Conservation (phyloP, 2,888 invertebrate genomes). For the Andricus curvator region DNA sequence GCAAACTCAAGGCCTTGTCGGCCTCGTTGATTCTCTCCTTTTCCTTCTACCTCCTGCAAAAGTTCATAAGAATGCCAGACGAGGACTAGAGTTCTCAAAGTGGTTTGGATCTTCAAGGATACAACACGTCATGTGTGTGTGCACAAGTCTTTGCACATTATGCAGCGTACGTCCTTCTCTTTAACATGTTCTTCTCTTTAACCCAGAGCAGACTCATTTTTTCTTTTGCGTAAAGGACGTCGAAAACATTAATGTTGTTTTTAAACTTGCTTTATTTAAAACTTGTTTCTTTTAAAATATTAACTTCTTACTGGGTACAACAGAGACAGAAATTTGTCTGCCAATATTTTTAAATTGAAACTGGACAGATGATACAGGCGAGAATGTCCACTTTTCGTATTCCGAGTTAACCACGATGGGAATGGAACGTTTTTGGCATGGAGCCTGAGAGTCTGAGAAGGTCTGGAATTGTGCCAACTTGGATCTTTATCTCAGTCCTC, state of each 20-base stretch:
- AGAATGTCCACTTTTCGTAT: constrained; percentile 2
- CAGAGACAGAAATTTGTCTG: neutral
- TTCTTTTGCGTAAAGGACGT: neutral
- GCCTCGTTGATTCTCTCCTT: constrained; percentile 42
- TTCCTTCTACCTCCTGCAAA: constrained; percentile 37
- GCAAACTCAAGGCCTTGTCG: constrained; percentile 45
- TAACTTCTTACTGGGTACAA: no score
- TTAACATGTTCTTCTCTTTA: neutral
- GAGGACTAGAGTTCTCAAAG: constrained; percentile 25
- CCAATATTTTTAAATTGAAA: neutral
- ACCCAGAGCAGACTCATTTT: neutral
- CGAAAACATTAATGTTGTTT: neutral
- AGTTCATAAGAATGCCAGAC: constrained; percentile 35
- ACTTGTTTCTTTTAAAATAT: neutral
- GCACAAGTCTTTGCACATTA: neutral
- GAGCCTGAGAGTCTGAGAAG: constrained; percentile 62
- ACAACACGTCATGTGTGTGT: neutral
- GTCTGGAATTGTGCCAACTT: constrained; percentile 62
- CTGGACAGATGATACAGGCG: neutral
- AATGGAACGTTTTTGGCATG: constrained; percentile 61
- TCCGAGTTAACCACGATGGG: constrained; percentile 42
- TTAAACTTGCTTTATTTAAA: neutral
- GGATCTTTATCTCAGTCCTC: constrained; percentile 53
- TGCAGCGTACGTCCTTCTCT: neutral
- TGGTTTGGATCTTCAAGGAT: constrained; percentile 19